Conservation (phyloP, 2,797 vertebrate species). For the Benthosema pterotum region DNA sequence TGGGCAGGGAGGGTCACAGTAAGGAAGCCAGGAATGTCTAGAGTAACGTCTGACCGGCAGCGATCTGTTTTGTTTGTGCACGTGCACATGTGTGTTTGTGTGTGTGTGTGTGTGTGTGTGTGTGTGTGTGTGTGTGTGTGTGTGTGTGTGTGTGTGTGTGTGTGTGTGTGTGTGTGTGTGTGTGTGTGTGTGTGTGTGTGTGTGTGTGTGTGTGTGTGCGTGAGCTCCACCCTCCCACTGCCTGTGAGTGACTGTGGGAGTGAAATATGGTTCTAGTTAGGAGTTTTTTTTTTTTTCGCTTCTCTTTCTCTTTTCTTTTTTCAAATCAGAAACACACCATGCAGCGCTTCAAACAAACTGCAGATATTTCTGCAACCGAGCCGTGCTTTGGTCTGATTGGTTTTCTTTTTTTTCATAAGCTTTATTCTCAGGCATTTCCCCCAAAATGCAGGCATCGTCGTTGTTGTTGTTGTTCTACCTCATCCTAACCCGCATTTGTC, state of each 20-base stretch:
- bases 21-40: slow-evolving; percentile 75
- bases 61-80: slow-evolving; percentile 74
- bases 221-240: slow-evolving; percentile 66
- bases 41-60: slow-evolving; percentile 66
- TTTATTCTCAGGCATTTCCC: slow-evolving; percentile 54
- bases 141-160: slow-evolving; percentile 54
- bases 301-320: slow-evolving; percentile 49
- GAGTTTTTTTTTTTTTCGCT: slow-evolving; percentile 49
- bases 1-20: slow-evolving; percentile 70
- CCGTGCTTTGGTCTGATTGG: slow-evolving; percentile 68
- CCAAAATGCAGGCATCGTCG: slow-evolving; percentile 6
- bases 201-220: slow-evolving; percentile 45
- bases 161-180: slow-evolving; percentile 25
- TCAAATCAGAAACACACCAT: slow-evolving; percentile 77
- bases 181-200: slow-evolving; percentile 24
- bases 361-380: slow-evolving; percentile 69
- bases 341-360: slow-evolving; percentile 78
- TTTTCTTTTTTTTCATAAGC: slow-evolving; percentile 58
- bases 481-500: too few species aligned
- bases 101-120: slow-evolving; percentile 26
- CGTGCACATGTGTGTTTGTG: slow-evolving; percentile 23
- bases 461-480: background rate
- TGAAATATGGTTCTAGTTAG: slow-evolving; percentile 85
- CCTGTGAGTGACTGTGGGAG: slow-evolving; percentile 70
- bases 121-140: slow-evolving; percentile 66